Conservation (phyloP, 2,113 vertebrate genomes). For the Pelusios castaneus region DNA sequence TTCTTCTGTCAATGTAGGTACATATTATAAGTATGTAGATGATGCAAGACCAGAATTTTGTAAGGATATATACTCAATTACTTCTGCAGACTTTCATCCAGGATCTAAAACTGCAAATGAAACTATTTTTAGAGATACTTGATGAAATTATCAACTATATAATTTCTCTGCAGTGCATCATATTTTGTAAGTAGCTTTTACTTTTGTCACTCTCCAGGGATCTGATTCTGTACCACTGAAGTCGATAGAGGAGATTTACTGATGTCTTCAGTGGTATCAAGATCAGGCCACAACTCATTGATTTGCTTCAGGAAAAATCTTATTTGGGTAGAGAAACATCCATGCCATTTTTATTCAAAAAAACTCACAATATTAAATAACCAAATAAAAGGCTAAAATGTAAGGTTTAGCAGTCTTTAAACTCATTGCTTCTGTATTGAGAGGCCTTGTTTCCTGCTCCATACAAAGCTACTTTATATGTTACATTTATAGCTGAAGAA, state of each 20-base stretch:
- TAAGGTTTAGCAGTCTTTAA: not conserved
- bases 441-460: not conserved
- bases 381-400: not conserved
- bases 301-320: not conserved
- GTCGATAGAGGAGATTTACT: not conserved
- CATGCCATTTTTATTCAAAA: not conserved
- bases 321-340: not conserved
- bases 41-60: not conserved
- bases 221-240: not conserved
- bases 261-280: not conserved
- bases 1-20: not conserved
- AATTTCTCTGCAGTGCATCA: slow-evolving; percentile 14
- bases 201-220: not conserved
- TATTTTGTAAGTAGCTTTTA: not conserved
- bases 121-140: slow-evolving; percentile 37
- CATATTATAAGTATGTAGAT: not conserved
- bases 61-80: not conserved
- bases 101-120: slow-evolving; percentile 6
- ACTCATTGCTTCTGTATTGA: not conserved
- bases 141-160: not conserved
- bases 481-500: not conserved
- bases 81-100: not conserved
- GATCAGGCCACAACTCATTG: not conserved
- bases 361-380: not conserved
- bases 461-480: not conserved